Base-by-base conservation (phyloP, 2,113 vertebrate genomes). In the Pelvicachromis taeniatus region DNA sequence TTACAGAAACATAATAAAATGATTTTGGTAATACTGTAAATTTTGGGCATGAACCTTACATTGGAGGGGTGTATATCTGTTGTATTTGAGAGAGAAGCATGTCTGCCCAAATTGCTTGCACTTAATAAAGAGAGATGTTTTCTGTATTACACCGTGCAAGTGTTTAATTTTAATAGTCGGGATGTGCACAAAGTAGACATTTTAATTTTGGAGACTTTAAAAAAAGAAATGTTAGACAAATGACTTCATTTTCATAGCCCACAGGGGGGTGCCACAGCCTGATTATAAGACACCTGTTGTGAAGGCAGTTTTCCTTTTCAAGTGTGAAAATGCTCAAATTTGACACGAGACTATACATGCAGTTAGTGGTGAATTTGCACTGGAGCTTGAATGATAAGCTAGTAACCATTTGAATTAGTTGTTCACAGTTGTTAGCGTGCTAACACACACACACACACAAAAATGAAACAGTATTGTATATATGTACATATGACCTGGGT, bases 121-220 rank as follows among this genome's bases (percentile, higher is more conserved):
- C 11, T 73, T 85, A 55, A 85, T 56, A 85, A 81, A 48, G 33
- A 73, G 68, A 85, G 59, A 82, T 85, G 19, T 81, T 82, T 81
- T 85, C 59, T 45, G 26, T 42, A 78, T 80, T 54, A 89, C 83
- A 54, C 21, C 23, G 1, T 3, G 35, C 70, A 52, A 23, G 35
- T 48, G 10, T 38, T 68, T 35, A 17, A 31, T 68, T 75, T 63
- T 16, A 63, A 59, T 19, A 23, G 53, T 40, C 16, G 21, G 6
- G 9, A 35, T 45, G 19, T 21, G 6, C 8, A 59, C 21, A 79
- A n/a, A 23, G 42, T 63, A 26, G 68, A 78, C 55, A 29, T 26
- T 26, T 26, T 26, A 26, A 65, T 23, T 35, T 45, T 29, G 21
- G 12, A 65, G 68, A 81, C 77, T 80, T 81, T 38, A 38, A 65